Percentiles rank a stretch among this genome's conserved stretches.
phyloP scores from a whole-genome alignment of 2,113 vertebrate species.

The Tetrao urogallus region DNA sequence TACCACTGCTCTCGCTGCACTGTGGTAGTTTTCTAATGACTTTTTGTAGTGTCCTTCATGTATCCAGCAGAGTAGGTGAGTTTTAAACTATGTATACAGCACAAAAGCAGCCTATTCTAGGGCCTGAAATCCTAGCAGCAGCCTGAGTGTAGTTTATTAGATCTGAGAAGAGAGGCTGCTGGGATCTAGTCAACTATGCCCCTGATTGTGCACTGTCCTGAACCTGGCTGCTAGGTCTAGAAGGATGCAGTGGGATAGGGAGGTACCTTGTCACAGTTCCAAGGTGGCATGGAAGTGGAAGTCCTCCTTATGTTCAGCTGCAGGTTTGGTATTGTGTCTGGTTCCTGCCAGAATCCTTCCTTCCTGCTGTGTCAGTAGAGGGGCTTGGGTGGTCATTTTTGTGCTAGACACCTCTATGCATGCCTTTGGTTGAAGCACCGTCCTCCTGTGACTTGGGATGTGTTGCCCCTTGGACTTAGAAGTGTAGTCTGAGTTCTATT shows the following conservation, averaged over 20 bases:
- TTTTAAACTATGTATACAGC: not conserved
- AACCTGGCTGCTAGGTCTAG: not conserved
- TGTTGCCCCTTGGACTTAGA: not conserved
- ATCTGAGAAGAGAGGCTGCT: not conserved
- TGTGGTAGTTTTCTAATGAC: not conserved
- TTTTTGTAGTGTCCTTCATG: not conserved
- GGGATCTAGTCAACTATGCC: not conserved
- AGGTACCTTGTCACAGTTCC: not conserved
- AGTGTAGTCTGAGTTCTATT: not conserved
- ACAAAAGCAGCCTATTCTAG: not conserved
- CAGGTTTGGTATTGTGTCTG: not conserved
- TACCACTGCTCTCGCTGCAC: not conserved
- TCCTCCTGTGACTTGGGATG: not conserved
- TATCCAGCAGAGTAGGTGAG: not conserved
- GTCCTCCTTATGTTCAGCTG: not conserved
- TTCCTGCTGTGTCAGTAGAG: not conserved
- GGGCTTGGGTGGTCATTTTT: not conserved
- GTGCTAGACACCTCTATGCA: not conserved
- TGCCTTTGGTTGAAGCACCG: not conserved
- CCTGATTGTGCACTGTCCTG: not conserved
- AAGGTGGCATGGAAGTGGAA: not conserved
- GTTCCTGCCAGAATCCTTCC: not conserved
- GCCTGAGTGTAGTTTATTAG: not conserved
- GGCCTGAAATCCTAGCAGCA: not conserved
- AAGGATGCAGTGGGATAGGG: not conserved